Conservation (phyloP, 1,140 invertebrate species). For the Melitaea cinxia region DNA sequence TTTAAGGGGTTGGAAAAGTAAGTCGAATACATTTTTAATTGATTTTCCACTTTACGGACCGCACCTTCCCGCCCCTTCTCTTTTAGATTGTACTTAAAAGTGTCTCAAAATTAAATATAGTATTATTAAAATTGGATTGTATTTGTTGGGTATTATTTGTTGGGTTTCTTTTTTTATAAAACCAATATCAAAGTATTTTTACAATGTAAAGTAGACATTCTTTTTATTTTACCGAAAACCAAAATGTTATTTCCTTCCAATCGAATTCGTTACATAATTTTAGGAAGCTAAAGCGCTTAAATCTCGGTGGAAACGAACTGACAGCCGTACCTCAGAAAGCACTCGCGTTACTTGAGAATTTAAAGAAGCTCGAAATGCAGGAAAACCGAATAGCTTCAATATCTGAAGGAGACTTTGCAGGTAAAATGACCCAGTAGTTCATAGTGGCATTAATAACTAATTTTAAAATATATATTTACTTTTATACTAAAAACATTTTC, state of each 20-base stretch:
- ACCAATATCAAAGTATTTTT: too few relatives aligned
- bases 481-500: too few relatives aligned
- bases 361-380: constrained; percentile 93
- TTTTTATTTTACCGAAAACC: neutral
- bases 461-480: too few relatives aligned
- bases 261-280: constrained; percentile 25
- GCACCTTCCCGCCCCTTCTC: neutral
- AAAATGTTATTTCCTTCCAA: neutral
- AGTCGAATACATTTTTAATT: constrained; percentile 52
- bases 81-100: neutral
- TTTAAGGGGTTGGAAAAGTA: constrained; percentile 93
- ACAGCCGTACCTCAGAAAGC: constrained; percentile 89
- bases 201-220: too few relatives aligned
- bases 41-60: neutral
- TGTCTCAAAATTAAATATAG: neutral
- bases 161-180: too few relatives aligned
- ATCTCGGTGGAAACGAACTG: constrained; percentile 92
- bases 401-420: constrained; percentile 91
- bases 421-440: constrained; percentile 78
- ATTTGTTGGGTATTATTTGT: too few relatives aligned
- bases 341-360: constrained; percentile 87
- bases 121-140: neutral
- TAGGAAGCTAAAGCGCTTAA: constrained; percentile 91
- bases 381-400: constrained; percentile 91
- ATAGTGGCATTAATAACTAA: too few relatives aligned